Base-by-base conservation (phyloP, 37 sponge, comb jelly and placozoan genomes). In the Hormiphora californensis region DNA sequence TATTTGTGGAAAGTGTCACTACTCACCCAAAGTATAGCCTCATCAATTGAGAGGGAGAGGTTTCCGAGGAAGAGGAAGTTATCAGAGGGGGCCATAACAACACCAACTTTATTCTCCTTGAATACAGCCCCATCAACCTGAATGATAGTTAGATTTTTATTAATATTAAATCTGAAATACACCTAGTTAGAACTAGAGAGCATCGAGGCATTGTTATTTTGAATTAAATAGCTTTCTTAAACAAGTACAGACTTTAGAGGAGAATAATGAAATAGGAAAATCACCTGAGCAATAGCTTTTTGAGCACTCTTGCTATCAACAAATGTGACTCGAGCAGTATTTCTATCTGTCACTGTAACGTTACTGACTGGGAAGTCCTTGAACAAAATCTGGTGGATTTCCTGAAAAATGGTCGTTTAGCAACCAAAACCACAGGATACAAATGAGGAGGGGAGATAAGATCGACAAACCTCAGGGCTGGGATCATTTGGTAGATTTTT, bases 41-140 rank as follows among this genome's bases (percentile, higher is more conserved):
- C 68, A 67, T 67, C 68, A 32, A 67, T 67, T 7, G 68, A 35
- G 9, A 67, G 37, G 19, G 68, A 35, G 15, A 67, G 68, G 19
- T 67, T 67, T 30, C 68, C 68, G 17, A 67, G 68, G 68, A 67
- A 67, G 37, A 67, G 68, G 68, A 67, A 67, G 39, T 67, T 67
- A 30, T 67, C 68, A 32, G 68, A 36, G 21, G 68, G 68, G 36
- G 68, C 68, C 21, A 36, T 36, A 19, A 7, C 34, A 19, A 67
- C 34, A 67, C 38, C 34, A 19, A 67, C 19, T 19, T 67, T 67
- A 34, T 67, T 67, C 1, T 67, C 68, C 19, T 67, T 30, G 39
- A 67, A 67, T 39, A 67, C 19, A 28, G 68, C 19, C 31, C 68
- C 68, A 30, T 34, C 34, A 5, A 67, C 68, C 19, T 30, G 36